Evolutionary conservation across 2,888 invertebrate genomes (phyloP), one percentile per base, ranked within the genome.

Genomic region (Andrena fulva): DNA sequence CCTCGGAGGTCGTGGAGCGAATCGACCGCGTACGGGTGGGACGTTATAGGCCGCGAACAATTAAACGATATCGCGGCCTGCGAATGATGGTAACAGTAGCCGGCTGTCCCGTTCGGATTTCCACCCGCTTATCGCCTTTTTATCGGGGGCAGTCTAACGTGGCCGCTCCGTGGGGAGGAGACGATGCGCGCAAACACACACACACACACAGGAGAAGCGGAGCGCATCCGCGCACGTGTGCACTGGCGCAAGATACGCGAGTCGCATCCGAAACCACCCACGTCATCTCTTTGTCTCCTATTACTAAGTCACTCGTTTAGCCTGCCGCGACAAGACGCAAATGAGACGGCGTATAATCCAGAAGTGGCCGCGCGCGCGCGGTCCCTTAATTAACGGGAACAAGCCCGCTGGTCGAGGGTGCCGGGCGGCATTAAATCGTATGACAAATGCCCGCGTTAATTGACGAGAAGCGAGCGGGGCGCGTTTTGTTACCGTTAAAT

Each of bases 261-360:
- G 35, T 69, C 12, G 77, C 82, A 84, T 82, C 85, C 78, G 76
- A 85, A 85, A 77, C 85, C 89, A 87, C 87, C 91, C 90, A 88
- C 89, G 88, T 84, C 89, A 87, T 77, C 77, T 81, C 87, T 90
- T 89, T 90, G 88, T 89, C 85, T 83, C 66, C 71, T 77, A 66
- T 85, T 82, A 80, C 71, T 74, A 60, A 85, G 70, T 77, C 77
- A 68, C 42, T 60, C 70, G 84, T 86, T 84, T 78, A 52, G 68
- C 70, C 64, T 52, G 31, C n/a, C 56, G 20, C 66, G 74, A 66
- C 70, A 62, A 60, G 69, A 70, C 62, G 67, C 63, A 42, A 71
- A 75, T 59, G 68, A 80, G 66, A 60, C 80, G 52, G 54, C 68
- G 56, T 56, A 56, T 60, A 69, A 54, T 62, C 31, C 71, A 64